A percentile compares a stretch with the other conserved stretches of the same genome.
Conservation (phyloP, 2,113 vertebrate genomes). For the Chunga burmeisteri region DNA sequence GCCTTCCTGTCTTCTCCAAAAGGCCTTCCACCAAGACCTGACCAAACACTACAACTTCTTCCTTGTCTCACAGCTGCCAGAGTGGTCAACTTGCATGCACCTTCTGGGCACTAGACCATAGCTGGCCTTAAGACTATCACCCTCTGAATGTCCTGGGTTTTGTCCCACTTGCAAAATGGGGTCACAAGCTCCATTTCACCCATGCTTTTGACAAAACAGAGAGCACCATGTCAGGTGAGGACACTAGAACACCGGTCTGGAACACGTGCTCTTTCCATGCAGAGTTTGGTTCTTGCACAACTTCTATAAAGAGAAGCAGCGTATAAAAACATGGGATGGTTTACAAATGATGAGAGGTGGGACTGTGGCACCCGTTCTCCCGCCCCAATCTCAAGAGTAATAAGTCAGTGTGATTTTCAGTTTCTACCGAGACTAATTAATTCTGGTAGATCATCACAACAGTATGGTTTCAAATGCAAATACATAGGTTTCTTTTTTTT, state of each 20-base stretch:
- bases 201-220: background rate
- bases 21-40: background rate
- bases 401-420: background rate
- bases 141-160: background rate
- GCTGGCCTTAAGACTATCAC: background rate
- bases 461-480: constrained; percentile 5
- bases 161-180: background rate
- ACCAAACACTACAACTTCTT: background rate
- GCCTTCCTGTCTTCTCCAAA: background rate
- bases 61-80: background rate
- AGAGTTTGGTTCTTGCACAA: background rate
- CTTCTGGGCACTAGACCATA: background rate
- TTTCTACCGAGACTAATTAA: background rate
- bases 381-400: background rate
- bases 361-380: background rate
- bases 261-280: background rate
- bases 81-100: background rate
- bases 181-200: background rate
- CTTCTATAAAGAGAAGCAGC: background rate
- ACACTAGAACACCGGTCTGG: rapidly evolving
- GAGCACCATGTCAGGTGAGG: background rate
- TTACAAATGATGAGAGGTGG: background rate
- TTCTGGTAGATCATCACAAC: background rate
- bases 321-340: background rate
- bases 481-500: background rate